Base-by-base conservation (phyloP, 2,888 invertebrate genomes). In the Temnothorax unifasciatus region DNA sequence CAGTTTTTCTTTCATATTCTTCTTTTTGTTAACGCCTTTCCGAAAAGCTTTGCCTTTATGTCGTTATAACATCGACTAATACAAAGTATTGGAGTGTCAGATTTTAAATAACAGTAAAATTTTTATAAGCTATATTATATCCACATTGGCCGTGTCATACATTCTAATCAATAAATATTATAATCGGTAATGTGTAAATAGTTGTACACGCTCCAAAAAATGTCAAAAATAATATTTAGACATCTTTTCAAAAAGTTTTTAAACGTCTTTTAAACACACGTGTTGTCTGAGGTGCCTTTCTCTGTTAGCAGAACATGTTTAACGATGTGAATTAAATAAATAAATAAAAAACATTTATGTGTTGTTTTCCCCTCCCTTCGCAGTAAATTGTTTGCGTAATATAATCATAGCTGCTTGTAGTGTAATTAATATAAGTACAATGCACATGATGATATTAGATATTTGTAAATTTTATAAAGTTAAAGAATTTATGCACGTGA, bases 291-390 rank as follows among this genome's bases (percentile, higher is more conserved):
- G 21, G 63, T 93, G 93, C 91, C 92, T 93, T 93, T 90, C 90
- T 89, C 85, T 82, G 74, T 82, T 86, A 87, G 79, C 86, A 88
- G 85, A 77, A 85, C 64, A 86, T 89, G 91, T 90, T 91, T 89
- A 91, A 91, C 89, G 88, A 91, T 92, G 90, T 92, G 87, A 93
- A 91, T 89, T 90, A 79, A 92, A 94, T 93, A 93, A 94, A 29
- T 29, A 29, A 94, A 93, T n/a, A 93, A 18, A 93, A 91, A 89
- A 89, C 87, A 94, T 94, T 94, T 94, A 94, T 94, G 92, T 91
- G 91, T 90, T 59, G 2, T 82, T 77, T 85, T 89, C 34, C 21
- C 85, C 66, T 75, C 18, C 52, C 54, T 66, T 57, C 25, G 41
- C 77, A 85, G 83, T 84, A 82, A 87, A 79, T 61, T 44, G 0